A percentile compares a stretch with the other conserved stretches of the same genome.
Conservation (phyloP, 1,140 invertebrate species). For the Sinonovacula constricta region DNA sequence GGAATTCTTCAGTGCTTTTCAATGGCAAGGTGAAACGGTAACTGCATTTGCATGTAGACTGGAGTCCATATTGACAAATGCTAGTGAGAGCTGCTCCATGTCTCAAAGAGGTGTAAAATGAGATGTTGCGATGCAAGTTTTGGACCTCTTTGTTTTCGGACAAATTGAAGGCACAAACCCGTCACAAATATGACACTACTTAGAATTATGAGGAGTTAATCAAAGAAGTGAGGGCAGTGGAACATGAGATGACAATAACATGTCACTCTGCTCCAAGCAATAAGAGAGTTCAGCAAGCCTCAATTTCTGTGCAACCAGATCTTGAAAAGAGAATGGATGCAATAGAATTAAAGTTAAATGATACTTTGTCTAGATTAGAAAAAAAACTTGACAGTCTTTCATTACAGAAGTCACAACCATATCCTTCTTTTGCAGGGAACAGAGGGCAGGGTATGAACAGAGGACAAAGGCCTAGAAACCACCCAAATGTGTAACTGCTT, state of each 20-base stretch:
- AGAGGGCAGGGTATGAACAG: not conserved
- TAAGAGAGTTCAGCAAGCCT: too few relatives aligned
- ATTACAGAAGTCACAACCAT: too few relatives aligned
- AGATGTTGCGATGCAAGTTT: slow-evolving; percentile 16
- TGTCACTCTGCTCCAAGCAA: too few relatives aligned
- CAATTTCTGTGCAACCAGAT: too few relatives aligned
- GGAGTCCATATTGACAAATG: not conserved
- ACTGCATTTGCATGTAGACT: slow-evolving; percentile 4
- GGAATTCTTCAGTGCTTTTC: not conserved
- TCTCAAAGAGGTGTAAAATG: not conserved
- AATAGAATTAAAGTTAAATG: too few relatives aligned
- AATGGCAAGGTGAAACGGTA: not conserved
- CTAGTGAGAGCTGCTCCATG: not conserved
- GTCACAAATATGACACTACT: slow-evolving; percentile 20
- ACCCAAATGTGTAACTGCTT: not conserved
- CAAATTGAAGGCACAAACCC: slow-evolving; percentile 15
- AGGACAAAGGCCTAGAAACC: not conserved
- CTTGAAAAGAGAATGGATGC: too few relatives aligned
- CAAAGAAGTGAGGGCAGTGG: not conserved
- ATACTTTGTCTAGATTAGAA: too few relatives aligned
- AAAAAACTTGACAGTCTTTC: too few relatives aligned
- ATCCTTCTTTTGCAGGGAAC: too few relatives aligned
- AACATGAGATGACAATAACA: too few relatives aligned
- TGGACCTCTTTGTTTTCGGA: slow-evolving; percentile 11
- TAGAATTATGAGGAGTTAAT: slow-evolving; percentile 17